Evolutionary conservation across 2,797 vertebrate species (phyloP).

Genomic region (Spinibarbus caldwelli): DNA sequence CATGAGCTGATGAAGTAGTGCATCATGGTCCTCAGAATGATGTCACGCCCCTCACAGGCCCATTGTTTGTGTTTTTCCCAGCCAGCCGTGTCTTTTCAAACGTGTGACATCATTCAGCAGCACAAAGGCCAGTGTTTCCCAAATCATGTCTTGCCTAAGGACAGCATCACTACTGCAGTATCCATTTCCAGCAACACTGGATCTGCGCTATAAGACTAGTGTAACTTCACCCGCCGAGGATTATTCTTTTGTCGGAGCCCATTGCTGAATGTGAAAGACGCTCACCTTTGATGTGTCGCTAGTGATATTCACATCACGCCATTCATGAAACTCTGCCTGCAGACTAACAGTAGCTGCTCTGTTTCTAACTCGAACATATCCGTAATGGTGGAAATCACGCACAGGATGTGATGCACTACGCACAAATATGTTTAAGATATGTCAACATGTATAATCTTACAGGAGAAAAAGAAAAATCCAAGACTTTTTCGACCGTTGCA

Average conservation of each 20-base stretch:
- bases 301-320: constrained; percentile 72
- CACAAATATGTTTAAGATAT: not conserved
- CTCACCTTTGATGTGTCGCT: constrained; percentile 76
- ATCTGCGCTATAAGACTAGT: constrained; percentile 75
- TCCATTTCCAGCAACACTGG: constrained; percentile 79
- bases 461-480: not conserved
- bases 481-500: not conserved
- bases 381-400: constrained; percentile 40
- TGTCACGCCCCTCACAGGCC: not conserved
- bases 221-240: constrained; percentile 66
- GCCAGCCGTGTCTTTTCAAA: not conserved
- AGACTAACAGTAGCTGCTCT: constrained; percentile 21
- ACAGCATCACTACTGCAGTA: constrained; percentile 76
- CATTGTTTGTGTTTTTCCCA: constrained; percentile 9
- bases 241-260: constrained; percentile 75
- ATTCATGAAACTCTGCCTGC: constrained; percentile 70
- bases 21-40: constrained; percentile 13
- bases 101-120: constrained; percentile 68
- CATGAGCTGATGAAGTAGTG: not conserved
- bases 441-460: not conserved
- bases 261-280: constrained; percentile 75
- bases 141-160: constrained; percentile 78
- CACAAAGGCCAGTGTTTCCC: constrained; percentile 71
- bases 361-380: not conserved
- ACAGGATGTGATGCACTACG: not conserved